phyloP scores from a whole-genome alignment of 1,140 invertebrate species.

The Pararge aegeria region DNA sequence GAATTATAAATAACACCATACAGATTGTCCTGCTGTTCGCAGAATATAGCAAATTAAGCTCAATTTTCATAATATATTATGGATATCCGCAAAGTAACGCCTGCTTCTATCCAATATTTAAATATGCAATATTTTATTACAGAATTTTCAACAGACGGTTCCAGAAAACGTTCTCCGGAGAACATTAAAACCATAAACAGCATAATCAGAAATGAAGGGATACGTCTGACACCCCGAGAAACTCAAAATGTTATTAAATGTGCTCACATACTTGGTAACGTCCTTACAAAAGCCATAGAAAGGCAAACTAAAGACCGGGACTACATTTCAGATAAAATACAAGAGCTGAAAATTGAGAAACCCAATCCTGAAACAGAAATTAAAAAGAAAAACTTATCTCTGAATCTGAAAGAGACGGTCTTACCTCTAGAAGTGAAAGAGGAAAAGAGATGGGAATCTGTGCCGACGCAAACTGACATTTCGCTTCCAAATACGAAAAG shows the following conservation, averaged over 20 bases:
- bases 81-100: no score
- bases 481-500: conserved; percentile 70
- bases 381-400: conserved; percentile 55
- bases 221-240: conserved; percentile 59
- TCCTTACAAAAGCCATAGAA: conserved; percentile 61
- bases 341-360: conserved; percentile 27
- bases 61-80: no score
- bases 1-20: no score
- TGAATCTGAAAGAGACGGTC: conserved; percentile 59
- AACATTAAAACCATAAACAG: conserved; percentile 49
- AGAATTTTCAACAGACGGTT: conserved; percentile 56
- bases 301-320: conserved; percentile 43
- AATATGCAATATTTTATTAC: no score
- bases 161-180: conserved; percentile 55
- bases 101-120: no score
- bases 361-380: conserved; percentile 37
- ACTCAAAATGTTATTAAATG: conserved; percentile 71
- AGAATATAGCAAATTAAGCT: no score
- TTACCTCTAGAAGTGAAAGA: conserved; percentile 51
- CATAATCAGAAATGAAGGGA: conserved; percentile 61
- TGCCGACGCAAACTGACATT: conserved; percentile 68
- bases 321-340: conserved; percentile 34
- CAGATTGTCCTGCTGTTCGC: no score
- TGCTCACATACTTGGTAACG: conserved; percentile 62
- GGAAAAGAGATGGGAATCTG: conserved; percentile 57